These are phyloP conservation scores for Apogon hyalosoma DNA, from an alignment of 2,797 vertebrate species.

Conservation along the genomic window DNA sequence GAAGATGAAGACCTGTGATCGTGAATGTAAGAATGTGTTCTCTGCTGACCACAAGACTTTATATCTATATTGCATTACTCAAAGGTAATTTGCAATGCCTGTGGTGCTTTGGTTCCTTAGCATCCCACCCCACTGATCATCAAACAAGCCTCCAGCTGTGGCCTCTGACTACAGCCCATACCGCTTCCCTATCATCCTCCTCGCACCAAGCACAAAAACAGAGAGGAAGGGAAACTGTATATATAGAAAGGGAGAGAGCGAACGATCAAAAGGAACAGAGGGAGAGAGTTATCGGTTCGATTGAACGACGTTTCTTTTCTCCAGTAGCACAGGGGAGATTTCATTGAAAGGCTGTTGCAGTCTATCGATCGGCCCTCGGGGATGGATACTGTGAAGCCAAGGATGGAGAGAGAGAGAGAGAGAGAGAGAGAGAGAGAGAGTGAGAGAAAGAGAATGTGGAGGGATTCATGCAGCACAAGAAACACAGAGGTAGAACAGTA, in stretches of 20 bases:
- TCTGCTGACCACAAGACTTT: constrained; percentile 42
- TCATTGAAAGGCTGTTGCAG: constrained; percentile 80
- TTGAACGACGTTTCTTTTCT: constrained; percentile 75
- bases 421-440: constrained; percentile 13
- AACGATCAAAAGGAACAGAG: constrained; percentile 73
- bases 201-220: constrained; percentile 42
- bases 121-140: constrained; percentile 70
- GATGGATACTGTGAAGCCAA: constrained; percentile 71
- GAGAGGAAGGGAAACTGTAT: constrained; percentile 57
- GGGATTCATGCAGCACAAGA: constrained; percentile 48
- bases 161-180: constrained; percentile 63
- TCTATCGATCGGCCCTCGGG: constrained; percentile 78
- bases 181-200: constrained; percentile 55
- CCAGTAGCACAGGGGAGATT: constrained; percentile 71
- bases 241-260: constrained; percentile 62
- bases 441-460: constrained; percentile 14
- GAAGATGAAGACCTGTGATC: constrained; percentile 36
- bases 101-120: constrained; percentile 54
- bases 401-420: constrained; percentile 35
- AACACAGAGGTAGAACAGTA: constrained; percentile 52
- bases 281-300: constrained; percentile 77
- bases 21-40: constrained; percentile 31
- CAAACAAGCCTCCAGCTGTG: constrained; percentile 67
- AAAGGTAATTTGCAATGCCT: constrained; percentile 70
- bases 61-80: constrained; percentile 60